Evolutionary conservation across 64 coral and sea anemone genomes (phyloP).

Genomic region (Anthopleura sola): DNA sequence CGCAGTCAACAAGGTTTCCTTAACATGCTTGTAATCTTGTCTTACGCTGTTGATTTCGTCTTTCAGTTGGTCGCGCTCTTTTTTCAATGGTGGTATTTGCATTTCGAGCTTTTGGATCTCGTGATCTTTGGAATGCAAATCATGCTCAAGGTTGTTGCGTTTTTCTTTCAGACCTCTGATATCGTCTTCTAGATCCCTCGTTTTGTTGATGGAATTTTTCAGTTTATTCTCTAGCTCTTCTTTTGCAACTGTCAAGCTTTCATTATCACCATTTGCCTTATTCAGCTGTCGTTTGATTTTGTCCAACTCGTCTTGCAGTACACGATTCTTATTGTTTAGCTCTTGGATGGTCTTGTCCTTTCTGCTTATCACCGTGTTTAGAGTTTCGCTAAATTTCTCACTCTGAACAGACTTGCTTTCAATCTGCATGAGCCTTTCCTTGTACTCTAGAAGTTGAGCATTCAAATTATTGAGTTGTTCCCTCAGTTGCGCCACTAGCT

Average conservation of each 20-base stretch:
- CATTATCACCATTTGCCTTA: constrained; percentile 21
- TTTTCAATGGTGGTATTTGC: constrained; percentile 49
- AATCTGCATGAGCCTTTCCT: constrained; percentile 70
- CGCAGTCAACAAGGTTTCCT: constrained; percentile 61
- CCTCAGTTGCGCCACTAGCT: constrained; percentile 47
- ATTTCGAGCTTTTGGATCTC: constrained; percentile 59
- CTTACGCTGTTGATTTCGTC: constrained; percentile 39
- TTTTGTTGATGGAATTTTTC: not conserved
- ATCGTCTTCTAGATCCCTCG: constrained; percentile 49
- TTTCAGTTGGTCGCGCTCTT: constrained; percentile 74
- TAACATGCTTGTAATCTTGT: constrained; percentile 74
- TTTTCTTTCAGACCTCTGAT: constrained; percentile 41
- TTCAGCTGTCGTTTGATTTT: constrained; percentile 56
- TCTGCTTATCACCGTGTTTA: constrained; percentile 51
- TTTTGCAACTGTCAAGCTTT: constrained; percentile 43
- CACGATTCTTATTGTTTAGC: constrained; percentile 54
- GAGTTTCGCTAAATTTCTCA: constrained; percentile 68
- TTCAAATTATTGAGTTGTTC: constrained; percentile 67
- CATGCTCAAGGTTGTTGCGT: constrained; percentile 55
- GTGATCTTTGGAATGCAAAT: constrained; percentile 71
- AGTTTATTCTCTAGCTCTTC: constrained; percentile 55
- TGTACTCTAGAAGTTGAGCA: constrained; percentile 46
- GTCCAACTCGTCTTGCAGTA: constrained; percentile 62
- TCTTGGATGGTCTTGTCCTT: constrained; percentile 68
- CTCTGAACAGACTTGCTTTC: constrained; percentile 72